These are phyloP conservation scores for Pteronotus mesoamericanus DNA, from an alignment of 2,797 vertebrate genomes.

Conservation along the genomic window DNA sequence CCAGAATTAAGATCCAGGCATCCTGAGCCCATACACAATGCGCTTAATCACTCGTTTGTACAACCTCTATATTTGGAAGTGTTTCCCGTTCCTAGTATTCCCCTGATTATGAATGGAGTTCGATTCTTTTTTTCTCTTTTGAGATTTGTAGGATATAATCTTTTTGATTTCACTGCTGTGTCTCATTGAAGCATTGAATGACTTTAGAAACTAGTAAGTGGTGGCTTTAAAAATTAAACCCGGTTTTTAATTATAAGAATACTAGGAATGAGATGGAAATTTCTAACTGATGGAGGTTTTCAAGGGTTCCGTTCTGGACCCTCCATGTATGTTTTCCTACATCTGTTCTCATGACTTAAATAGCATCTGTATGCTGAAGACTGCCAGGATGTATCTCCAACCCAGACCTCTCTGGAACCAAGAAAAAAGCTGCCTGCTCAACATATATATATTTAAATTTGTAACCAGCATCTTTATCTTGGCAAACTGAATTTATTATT, in stretches of 20 bases:
- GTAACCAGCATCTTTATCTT: background rate
- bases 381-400: background rate
- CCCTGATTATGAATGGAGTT: background rate
- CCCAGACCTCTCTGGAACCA: background rate
- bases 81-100: background rate
- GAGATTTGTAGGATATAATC: background rate
- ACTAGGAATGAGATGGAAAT: background rate
- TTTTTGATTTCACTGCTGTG: background rate
- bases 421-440: background rate
- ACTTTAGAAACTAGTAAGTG: background rate
- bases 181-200: background rate
- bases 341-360: background rate
- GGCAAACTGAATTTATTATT: background rate
- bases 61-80: background rate
- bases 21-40: background rate
- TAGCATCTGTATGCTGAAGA: background rate
- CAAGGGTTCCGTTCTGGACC: background rate
- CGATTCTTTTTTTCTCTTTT: background rate
- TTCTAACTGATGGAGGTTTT: background rate
- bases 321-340: background rate
- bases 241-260: background rate
- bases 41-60: background rate
- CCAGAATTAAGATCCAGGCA: background rate
- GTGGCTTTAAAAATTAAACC: constrained; percentile 29
- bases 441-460: constrained; percentile 6